Conservation (phyloP, 2,797 vertebrate genomes). For the Pseudomugil gertrudae region DNA sequence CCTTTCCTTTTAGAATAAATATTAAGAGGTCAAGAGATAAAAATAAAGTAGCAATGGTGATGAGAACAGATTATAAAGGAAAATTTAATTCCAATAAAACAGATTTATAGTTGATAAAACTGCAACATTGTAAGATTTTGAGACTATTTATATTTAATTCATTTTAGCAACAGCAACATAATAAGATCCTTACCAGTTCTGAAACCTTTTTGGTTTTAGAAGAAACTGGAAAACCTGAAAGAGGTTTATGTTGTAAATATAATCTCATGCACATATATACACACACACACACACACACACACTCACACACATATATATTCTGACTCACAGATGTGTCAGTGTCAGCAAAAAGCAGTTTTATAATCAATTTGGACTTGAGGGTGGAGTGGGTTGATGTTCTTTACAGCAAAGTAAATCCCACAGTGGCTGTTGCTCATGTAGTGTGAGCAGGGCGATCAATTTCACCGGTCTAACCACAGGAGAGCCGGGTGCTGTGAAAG, state of each 20-base stretch:
- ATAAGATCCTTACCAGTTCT: constrained; percentile 1
- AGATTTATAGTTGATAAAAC: not conserved
- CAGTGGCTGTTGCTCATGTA: constrained; percentile 77
- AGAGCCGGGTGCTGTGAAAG: constrained; percentile 52
- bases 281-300: not conserved
- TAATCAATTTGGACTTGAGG: constrained; percentile 78
- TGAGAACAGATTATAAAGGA: too few relatives aligned
- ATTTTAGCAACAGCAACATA: not conserved
- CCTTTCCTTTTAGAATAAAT: too few relatives aligned
- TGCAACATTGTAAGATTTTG: not conserved
- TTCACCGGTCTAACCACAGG: constrained; percentile 51
- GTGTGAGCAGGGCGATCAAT: constrained; percentile 74
- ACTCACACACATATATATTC: constrained; percentile 28
- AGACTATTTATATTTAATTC: not conserved
- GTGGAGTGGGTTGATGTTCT: constrained; percentile 71
- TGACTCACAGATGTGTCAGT: constrained; percentile 51
- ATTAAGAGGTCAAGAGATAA: too few relatives aligned
- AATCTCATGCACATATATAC: constrained; percentile 7
- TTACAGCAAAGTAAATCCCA: constrained; percentile 76
- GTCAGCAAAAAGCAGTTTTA: constrained; percentile 77
- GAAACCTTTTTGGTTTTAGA: constrained; percentile 4
- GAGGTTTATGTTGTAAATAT: not conserved
- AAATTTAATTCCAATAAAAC: not conserved
- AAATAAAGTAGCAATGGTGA: too few relatives aligned
- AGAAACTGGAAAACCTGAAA: not conserved